Conservation (phyloP, 2,113 vertebrate species). For the Laticauda laticaudata region DNA sequence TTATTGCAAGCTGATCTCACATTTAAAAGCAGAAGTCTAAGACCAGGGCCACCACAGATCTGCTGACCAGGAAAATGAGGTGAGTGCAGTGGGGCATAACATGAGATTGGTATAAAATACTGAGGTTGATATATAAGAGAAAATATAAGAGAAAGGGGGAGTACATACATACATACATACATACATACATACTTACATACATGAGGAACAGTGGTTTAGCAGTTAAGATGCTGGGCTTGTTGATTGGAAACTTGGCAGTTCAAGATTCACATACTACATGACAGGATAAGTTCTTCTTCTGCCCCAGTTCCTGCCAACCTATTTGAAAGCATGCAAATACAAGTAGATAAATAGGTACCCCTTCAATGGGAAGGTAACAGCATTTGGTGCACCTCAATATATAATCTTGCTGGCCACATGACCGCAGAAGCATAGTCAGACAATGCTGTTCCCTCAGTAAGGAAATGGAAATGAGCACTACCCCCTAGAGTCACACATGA, state of each 20-base stretch:
- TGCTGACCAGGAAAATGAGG: too few species aligned
- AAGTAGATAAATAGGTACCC: background rate
- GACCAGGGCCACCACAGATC: too few species aligned
- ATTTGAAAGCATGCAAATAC: background rate
- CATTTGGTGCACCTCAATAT: background rate
- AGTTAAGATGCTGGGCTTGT: background rate
- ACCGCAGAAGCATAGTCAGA: background rate
- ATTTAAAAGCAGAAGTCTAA: too few species aligned
- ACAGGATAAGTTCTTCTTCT: background rate
- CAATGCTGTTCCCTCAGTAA: background rate
- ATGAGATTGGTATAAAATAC: too few species aligned
- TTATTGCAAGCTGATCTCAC: too few species aligned
- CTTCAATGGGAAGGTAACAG: background rate
- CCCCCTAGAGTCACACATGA: background rate
- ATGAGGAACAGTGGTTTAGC: background rate
- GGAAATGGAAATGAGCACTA: background rate
- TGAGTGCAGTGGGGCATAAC: too few species aligned
- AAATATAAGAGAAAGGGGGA: background rate
- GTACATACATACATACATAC: background rate
- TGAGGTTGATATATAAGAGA: too few species aligned
- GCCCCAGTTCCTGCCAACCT: background rate
- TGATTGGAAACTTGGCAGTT: background rate
- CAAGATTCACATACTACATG: background rate
- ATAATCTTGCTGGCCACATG: background rate
- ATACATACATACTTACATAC: too few species aligned